Evolutionary conservation across 2,797 vertebrate genomes (phyloP).

Genomic region (Notoglanidium macrostoma): DNA sequence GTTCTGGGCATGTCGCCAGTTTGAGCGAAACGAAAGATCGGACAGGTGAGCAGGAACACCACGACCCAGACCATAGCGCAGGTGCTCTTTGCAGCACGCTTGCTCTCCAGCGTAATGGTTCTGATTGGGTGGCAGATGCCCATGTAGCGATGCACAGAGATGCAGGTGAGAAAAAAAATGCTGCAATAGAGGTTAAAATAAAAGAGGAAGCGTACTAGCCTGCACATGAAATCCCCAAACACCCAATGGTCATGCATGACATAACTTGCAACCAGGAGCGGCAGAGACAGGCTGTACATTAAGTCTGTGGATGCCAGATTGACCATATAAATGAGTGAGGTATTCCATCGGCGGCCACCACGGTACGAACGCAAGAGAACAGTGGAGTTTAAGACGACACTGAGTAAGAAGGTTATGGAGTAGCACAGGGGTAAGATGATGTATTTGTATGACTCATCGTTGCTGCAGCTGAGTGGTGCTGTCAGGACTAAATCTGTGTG

Average conservation of each 20-base stretch:
- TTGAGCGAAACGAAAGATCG: conserved; percentile 81
- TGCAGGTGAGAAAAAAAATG: conserved; percentile 85
- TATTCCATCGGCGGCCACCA: conserved; percentile 75
- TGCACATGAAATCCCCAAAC: conserved; percentile 85
- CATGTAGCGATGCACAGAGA: conserved; percentile 80
- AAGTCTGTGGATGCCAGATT: conserved; percentile 83
- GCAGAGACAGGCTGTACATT: conserved; percentile 83
- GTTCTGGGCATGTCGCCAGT: conserved; percentile 57
- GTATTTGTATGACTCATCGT: conserved; percentile 84
- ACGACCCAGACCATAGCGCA: conserved; percentile 78
- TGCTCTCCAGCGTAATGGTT: conserved; percentile 79
- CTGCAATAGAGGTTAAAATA: conserved; percentile 86
- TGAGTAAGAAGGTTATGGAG: conserved; percentile 81
- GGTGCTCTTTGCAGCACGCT: conserved; percentile 73
- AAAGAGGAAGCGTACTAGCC: conserved; percentile 83
- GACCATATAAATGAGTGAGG: conserved; percentile 85
- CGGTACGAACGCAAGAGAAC: conserved; percentile 77
- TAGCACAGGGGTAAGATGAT: conserved; percentile 83
- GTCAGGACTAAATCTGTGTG: conserved; percentile 47
- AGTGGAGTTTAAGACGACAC: conserved; percentile 79
- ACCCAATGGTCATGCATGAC: conserved; percentile 81
- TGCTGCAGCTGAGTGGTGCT: conserved; percentile 67
- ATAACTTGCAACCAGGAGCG: conserved; percentile 82
- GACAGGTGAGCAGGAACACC: conserved; percentile 79
- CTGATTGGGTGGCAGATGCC: conserved; percentile 84